Conservation (phyloP, 2,888 invertebrate genomes). For the Spilarctia lutea region DNA sequence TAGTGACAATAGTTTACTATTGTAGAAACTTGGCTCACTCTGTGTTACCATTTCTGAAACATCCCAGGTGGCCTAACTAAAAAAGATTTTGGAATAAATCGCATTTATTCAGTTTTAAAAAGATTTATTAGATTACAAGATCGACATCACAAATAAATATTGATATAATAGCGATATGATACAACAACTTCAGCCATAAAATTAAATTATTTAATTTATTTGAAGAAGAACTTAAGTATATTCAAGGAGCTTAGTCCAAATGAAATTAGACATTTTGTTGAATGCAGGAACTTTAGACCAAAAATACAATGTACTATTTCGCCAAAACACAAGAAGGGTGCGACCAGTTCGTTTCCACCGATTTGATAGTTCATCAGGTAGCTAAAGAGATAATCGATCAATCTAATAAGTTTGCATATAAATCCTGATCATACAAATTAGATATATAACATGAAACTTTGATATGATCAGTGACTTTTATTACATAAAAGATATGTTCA, state of each 20-base stretch:
- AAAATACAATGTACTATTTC: too few species aligned
- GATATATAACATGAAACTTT: background rate
- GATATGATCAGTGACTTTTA: too few species aligned
- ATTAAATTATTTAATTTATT: background rate
- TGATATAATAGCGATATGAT: background rate
- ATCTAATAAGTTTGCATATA: background rate
- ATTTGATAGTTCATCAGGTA: too few species aligned
- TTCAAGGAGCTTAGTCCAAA: background rate
- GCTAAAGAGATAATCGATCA: background rate
- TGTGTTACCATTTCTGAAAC: too few species aligned
- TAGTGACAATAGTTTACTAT: too few species aligned
- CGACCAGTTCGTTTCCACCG: too few species aligned
- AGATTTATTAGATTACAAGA: background rate
- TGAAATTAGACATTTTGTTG: background rate
- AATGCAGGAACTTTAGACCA: background rate
- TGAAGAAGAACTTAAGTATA: background rate
- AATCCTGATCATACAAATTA: background rate
- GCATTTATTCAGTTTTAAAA: background rate
- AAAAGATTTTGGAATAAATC: background rate
- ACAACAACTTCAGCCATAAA: background rate
- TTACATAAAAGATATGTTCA: background rate
- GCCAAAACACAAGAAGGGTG: too few species aligned
- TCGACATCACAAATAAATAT: background rate
- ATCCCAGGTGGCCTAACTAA: background rate
- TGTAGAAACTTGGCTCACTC: too few species aligned